Conservation (phyloP, 1,140 invertebrate genomes). For the Neuroterus valhalla region DNA sequence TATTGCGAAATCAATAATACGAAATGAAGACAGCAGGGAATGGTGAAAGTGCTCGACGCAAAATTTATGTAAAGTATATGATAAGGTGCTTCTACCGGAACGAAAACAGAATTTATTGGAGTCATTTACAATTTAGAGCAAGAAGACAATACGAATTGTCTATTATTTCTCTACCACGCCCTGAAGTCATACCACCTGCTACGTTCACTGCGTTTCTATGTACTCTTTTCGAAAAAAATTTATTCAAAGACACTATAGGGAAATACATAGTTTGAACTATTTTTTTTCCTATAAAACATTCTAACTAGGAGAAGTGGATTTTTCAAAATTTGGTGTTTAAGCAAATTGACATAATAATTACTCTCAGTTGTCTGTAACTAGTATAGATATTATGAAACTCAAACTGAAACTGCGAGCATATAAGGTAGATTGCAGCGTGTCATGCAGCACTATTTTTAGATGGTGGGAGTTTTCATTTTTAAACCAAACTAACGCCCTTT, state of each 20-base stretch:
- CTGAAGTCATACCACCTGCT: too few relatives aligned
- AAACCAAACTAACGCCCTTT: neutral
- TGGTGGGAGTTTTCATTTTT: constrained; percentile 7
- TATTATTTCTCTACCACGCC: neutral
- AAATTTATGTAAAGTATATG: constrained; percentile 14
- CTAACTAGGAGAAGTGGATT: too few relatives aligned
- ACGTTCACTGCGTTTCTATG: too few relatives aligned
- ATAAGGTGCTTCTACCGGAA: constrained; percentile 13
- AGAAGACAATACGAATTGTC: constrained; percentile 3
- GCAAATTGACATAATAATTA: too few relatives aligned
- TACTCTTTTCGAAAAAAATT: too few relatives aligned
- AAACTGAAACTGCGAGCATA: neutral
- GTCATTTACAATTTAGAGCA: constrained; percentile 13
- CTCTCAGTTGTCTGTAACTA: too few relatives aligned
- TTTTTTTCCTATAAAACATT: too few relatives aligned
- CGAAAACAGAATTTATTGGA: neutral
- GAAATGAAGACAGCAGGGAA: constrained; percentile 38
- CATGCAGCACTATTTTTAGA: constrained; percentile 5
- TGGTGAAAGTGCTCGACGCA: constrained; percentile 32
- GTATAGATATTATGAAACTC: neutral
- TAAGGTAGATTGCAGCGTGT: constrained; percentile 13
- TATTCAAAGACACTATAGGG: too few relatives aligned
- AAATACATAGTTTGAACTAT: too few relatives aligned
- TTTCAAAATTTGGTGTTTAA: too few relatives aligned
- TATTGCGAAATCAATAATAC: constrained; percentile 33